Evolutionary conservation across 2,797 vertebrate species (phyloP), one percentile per base, ranked within the genome.

Genomic region (Acomys russatus): DNA sequence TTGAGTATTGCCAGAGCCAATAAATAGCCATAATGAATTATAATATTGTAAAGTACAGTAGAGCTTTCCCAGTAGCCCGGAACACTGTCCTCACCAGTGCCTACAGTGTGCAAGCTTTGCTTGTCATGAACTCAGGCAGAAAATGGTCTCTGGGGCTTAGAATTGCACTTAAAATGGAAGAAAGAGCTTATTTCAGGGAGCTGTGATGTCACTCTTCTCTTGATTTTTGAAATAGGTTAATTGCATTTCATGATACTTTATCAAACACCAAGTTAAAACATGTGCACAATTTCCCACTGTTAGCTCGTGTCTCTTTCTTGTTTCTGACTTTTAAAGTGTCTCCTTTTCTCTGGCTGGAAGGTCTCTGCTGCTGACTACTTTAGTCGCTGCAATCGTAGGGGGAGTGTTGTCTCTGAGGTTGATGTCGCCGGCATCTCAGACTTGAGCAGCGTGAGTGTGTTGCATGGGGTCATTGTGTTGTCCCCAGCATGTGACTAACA

Each of bases 291-390:
- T 64, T 38, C 4, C 17, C 6, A 28, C 30, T 28, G 0, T 91
- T 51, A 78, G 9, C 88, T n/a, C 74, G 0, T 80, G 92, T 84
- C 93, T 49, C 93, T 11, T 3, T 44, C 76, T 78, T 91, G 80
- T 20, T 66, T 83, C 96, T 94, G 80, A 96, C 63, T 70, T 64
- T 87, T 91, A 92, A 95, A 95, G 54, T 33, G 1, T 96, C 33
- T 97, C 44, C 9, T 93, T 97, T 99, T 99, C 99, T 99, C 99
- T 93, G 99, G 99, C 98, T 98, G 98, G 97, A 99, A 99, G 93
- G 99, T 99, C 98, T 99, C 99, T 64, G 99, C 99, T 33, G 99
- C 99, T 87, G 99, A 99, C 98, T 99, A 99, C 99, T 99, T 99
- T 95, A 99, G 99, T 97, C 99, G 99, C 97, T 99, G 99, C 98